These are phyloP conservation scores for Cantharis rustica DNA, from an alignment of 2,888 invertebrate genomes.

Conservation along the genomic window DNA sequence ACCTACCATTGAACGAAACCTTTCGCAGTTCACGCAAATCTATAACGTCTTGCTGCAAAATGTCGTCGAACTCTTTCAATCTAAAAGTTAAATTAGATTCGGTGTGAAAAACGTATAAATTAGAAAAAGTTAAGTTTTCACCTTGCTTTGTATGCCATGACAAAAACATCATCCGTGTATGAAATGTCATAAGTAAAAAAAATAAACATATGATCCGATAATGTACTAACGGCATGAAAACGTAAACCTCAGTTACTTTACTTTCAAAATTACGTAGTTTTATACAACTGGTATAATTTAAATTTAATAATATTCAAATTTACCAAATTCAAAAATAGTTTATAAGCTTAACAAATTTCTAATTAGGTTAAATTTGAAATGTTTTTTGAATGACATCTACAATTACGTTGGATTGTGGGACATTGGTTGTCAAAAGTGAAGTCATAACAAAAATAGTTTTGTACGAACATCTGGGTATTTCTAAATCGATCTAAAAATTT, in stretches of 20 bases:
- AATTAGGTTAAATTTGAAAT: background rate
- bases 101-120: slow-evolving; percentile 5
- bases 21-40: slow-evolving; percentile 69
- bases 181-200: background rate
- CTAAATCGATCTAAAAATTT: slow-evolving; percentile 26
- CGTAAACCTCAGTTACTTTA: background rate
- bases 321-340: background rate
- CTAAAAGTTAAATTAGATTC: slow-evolving; percentile 55
- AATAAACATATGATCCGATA: background rate
- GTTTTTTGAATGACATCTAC: background rate
- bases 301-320: background rate
- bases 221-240: background rate
- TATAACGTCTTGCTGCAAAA: slow-evolving; percentile 71
- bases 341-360: background rate
- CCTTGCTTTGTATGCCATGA: slow-evolving; percentile 54
- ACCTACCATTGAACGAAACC: slow-evolving; percentile 81
- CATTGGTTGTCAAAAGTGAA: slow-evolving; percentile 46
- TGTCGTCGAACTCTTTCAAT: slow-evolving; percentile 79
- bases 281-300: background rate
- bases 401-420: slow-evolving; percentile 35
- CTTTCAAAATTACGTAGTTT: background rate
- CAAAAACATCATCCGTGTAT: background rate
- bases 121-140: slow-evolving; percentile 30
- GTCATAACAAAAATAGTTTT: slow-evolving; percentile 52
- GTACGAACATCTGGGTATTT: slow-evolving; percentile 47